phyloP scores from a whole-genome alignment of 2,797 vertebrate species.

The Eospalax fontanierii region DNA sequence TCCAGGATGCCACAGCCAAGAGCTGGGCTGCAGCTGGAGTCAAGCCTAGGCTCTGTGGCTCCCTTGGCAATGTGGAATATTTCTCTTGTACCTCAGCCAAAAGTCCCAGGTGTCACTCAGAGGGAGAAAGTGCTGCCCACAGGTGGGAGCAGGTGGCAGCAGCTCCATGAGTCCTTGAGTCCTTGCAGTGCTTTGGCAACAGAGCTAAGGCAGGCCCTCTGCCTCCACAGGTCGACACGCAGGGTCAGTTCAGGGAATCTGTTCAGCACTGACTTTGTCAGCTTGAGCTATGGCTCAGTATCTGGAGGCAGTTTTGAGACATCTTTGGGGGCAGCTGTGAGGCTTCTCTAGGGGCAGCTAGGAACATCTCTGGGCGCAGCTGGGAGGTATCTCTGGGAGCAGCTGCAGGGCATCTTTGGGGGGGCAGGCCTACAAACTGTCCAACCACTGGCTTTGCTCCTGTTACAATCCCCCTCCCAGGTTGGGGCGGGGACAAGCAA shows the following conservation, averaged over 20 bases:
- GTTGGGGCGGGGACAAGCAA: neutral
- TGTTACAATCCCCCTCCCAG: neutral
- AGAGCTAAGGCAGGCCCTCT: neutral
- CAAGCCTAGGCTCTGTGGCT: neutral
- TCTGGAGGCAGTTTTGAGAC: neutral
- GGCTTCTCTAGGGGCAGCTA: neutral
- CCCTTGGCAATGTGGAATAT: neutral
- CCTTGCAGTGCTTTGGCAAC: neutral
- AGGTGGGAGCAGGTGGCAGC: neutral
- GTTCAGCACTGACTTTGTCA: neutral
- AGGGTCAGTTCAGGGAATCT: neutral
- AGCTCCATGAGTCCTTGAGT: neutral
- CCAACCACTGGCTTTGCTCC: neutral
- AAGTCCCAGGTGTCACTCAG: conserved; percentile 12
- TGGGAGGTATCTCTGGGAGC: neutral
- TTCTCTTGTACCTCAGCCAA: neutral
- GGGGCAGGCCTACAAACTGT: neutral
- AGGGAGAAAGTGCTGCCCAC: neutral
- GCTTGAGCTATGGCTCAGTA: neutral
- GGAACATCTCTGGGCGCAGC: too few species aligned
- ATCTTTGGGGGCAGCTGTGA: neutral
- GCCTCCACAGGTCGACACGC: neutral
- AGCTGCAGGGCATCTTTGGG: too few species aligned
- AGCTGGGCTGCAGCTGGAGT: neutral
- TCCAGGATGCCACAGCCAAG: neutral